Evolutionary conservation across 2,888 invertebrate species (phyloP).

Genomic region (Brenthis ino): DNA sequence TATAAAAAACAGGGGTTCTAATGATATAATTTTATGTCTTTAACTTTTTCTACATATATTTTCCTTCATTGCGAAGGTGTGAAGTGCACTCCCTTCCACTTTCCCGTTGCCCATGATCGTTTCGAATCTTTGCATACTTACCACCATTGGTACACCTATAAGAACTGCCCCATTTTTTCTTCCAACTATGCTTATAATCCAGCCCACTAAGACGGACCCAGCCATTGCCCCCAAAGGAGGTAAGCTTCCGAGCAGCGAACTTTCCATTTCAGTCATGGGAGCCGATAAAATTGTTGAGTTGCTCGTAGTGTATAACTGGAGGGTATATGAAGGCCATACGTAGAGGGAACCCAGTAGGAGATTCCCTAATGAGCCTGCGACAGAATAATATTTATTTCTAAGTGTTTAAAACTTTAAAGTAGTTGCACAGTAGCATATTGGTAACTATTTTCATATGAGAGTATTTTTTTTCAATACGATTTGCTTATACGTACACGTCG

Average conservation of each 20-base stretch:
- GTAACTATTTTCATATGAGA: no score
- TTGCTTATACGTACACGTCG: no score
- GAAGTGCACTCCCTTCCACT: no score
- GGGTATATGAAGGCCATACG: conserved; percentile 84
- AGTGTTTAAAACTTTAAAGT: no score
- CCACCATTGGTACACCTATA: conserved; percentile 76
- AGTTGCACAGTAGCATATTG: no score
- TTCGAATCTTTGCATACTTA: conserved; percentile 45
- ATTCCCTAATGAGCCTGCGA: conserved; percentile 57
- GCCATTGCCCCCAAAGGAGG: conserved; percentile 80
- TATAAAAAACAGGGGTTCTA: no score
- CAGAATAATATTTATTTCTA: not conserved
- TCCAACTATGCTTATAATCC: conserved; percentile 74
- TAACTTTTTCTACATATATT: no score
- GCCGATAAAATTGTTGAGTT: conserved; percentile 63
- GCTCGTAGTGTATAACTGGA: conserved; percentile 64
- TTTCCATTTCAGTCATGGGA: conserved; percentile 73
- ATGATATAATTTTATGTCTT: no score
- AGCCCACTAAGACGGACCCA: conserved; percentile 71
- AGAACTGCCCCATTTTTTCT: conserved; percentile 78
- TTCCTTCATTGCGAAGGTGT: no score
- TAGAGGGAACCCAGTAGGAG: conserved; percentile 61
- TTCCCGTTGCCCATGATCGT: no score
- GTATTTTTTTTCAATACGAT: no score
- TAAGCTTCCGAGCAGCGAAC: conserved; percentile 80